A percentile compares a stretch with the other conserved stretches of the same genome.
phyloP scores from a whole-genome alignment of 2,888 invertebrate genomes.

The Noctua janthe region DNA sequence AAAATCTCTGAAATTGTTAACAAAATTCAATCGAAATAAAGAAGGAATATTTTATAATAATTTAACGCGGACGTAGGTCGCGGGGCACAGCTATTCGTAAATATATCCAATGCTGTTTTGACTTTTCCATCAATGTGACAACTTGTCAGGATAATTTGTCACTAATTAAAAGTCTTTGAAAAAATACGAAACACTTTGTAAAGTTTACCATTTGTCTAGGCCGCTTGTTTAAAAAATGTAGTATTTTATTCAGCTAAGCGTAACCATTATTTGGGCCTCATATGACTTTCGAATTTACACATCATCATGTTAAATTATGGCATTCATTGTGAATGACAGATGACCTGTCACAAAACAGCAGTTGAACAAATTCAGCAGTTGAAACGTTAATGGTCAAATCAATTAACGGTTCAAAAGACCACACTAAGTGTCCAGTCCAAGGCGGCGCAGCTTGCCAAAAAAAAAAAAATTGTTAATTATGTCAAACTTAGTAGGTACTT shows the following conservation, averaged over 20 bases:
- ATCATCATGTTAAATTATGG: slow-evolving; percentile 9
- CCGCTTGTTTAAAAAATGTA: neutral
- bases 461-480: neutral
- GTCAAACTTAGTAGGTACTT: neutral
- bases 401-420: slow-evolving; percentile 4
- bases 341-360: neutral
- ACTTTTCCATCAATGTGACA: too few relatives aligned
- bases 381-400: neutral
- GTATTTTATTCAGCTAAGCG: neutral
- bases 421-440: neutral
- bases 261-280: neutral
- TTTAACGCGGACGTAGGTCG: too few relatives aligned
- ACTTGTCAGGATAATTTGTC: neutral
- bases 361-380: slow-evolving; percentile 4
- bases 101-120: too few relatives aligned
- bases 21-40: too few relatives aligned
- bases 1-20: too few relatives aligned
- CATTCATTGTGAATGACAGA: neutral
- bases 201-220: neutral
- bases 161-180: neutral
- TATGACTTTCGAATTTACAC: neutral
- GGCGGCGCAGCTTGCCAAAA: neutral
- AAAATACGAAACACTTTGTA: neutral
- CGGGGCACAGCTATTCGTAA: too few relatives aligned
- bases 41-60: too few relatives aligned